phyloP scores from a whole-genome alignment of 2,888 invertebrate genomes.

The Agrilus mali region DNA sequence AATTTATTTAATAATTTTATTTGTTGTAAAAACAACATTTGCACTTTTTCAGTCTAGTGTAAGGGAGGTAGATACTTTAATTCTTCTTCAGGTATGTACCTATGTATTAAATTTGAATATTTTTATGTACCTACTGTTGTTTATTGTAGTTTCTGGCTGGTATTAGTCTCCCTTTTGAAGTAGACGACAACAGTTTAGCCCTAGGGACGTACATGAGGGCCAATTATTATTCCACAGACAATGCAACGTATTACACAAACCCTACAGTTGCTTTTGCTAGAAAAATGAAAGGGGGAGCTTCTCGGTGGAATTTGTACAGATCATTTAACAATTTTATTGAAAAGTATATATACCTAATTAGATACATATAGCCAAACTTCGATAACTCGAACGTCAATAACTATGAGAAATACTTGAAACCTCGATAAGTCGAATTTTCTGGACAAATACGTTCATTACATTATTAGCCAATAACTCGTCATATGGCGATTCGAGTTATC shows the following conservation, averaged over 20 bases:
- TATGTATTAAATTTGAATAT: not conserved
- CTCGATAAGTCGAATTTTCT: no score
- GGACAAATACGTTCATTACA: no score
- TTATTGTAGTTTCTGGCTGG: conserved; percentile 35
- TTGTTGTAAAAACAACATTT: no score
- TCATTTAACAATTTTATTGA: conserved; percentile 45
- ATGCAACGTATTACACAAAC: conserved; percentile 19
- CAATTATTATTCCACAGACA: conserved; percentile 27
- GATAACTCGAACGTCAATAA: no score
- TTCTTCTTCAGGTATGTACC: not conserved
- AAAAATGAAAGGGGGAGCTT: conserved; percentile 19
- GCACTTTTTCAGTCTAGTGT: not conserved
- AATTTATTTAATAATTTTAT: no score
- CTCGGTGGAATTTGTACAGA: conserved; percentile 55
- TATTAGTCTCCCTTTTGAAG: conserved; percentile 37
- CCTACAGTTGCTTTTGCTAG: conserved; percentile 16
- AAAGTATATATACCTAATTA: no score
- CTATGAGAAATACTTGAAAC: no score
- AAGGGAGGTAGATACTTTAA: not conserved
- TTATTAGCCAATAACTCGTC: no score
- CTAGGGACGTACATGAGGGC: conserved; percentile 36
- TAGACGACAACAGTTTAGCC: conserved; percentile 32
- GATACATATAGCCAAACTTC: no score
- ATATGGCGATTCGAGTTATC: no score
- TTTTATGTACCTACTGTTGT: not conserved